Evolutionary conservation across 2,888 invertebrate genomes (phyloP).

Genomic region (Mimumesa dahlbomi): DNA sequence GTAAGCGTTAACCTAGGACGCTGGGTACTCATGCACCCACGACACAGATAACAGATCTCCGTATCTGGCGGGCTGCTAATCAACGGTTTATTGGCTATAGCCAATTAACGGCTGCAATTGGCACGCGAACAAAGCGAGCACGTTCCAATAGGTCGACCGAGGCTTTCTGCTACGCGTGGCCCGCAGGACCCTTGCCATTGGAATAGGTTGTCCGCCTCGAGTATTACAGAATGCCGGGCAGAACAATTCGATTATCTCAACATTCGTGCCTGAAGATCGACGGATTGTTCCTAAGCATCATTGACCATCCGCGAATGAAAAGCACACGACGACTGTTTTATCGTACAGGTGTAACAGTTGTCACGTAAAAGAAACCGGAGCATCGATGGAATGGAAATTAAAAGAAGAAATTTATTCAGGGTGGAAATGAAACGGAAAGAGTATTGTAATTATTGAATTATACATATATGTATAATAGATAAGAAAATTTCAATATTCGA

Average conservation of each 20-base stretch:
- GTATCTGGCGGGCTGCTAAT: conserved; percentile 71
- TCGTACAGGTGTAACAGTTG: no score
- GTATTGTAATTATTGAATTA: no score
- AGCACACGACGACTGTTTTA: conserved; percentile 33
- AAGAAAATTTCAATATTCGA: no score
- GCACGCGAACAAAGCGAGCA: conserved; percentile 71
- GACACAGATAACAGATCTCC: conserved; percentile 57
- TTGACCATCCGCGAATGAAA: conserved; percentile 7
- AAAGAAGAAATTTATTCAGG: no score
- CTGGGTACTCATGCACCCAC: conserved; percentile 40
- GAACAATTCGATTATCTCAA: conserved; percentile 69
- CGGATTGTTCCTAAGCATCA: conserved; percentile 40
- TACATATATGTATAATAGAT: no score
- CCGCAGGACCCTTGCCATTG: conserved; percentile 37
- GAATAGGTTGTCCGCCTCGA: conserved; percentile 42
- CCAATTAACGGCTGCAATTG: conserved; percentile 76
- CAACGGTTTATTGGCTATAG: conserved; percentile 76
- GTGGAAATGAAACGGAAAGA: no score
- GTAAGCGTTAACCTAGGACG: conserved; percentile 55
- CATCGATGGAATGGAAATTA: no score
- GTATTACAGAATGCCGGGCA: conserved; percentile 63
- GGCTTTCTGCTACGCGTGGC: conserved; percentile 59
- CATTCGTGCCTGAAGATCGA: conserved; percentile 46
- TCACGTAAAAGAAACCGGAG: no score
- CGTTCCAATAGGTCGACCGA: conserved; percentile 63